phyloP scores from a whole-genome alignment of 2,113 vertebrate genomes.

The Zapus hudsonius region DNA sequence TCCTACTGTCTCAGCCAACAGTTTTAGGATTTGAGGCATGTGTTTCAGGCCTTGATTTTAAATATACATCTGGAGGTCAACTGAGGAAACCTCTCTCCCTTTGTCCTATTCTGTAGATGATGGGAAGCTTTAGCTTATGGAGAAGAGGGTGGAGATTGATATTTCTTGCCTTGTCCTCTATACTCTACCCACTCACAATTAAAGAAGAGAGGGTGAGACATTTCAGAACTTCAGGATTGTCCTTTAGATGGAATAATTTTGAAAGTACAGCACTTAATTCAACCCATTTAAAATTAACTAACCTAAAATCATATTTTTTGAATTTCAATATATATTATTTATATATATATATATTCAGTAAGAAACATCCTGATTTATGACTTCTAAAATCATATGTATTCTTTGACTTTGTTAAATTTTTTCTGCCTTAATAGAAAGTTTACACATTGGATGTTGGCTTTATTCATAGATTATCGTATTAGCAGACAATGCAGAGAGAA shows the following conservation, averaged over 20 bases:
- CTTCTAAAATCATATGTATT: not conserved
- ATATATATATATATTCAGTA: not conserved
- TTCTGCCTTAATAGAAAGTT: not conserved
- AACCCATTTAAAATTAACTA: no score
- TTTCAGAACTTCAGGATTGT: not conserved
- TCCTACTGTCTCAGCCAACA: no score
- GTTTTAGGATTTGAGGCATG: no score
- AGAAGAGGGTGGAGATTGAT: no score
- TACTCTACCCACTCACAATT: not conserved
- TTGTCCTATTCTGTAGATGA: not conserved
- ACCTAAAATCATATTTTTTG: not conserved
- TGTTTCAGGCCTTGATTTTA: no score
- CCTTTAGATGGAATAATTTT: not conserved
- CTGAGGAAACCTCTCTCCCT: not conserved
- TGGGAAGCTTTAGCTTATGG: not conserved
- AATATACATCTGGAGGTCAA: not conserved
- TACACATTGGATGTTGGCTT: not conserved
- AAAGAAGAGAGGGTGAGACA: not conserved
- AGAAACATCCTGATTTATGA: not conserved
- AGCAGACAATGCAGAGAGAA: not conserved
- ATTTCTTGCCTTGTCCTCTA: no score
- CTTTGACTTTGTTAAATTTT: not conserved
- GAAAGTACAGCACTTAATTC: no score
- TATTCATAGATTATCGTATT: not conserved
- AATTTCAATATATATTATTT: not conserved